phyloP scores from a whole-genome alignment of 2,888 invertebrate species.

The Drosophila neonasuta region DNA sequence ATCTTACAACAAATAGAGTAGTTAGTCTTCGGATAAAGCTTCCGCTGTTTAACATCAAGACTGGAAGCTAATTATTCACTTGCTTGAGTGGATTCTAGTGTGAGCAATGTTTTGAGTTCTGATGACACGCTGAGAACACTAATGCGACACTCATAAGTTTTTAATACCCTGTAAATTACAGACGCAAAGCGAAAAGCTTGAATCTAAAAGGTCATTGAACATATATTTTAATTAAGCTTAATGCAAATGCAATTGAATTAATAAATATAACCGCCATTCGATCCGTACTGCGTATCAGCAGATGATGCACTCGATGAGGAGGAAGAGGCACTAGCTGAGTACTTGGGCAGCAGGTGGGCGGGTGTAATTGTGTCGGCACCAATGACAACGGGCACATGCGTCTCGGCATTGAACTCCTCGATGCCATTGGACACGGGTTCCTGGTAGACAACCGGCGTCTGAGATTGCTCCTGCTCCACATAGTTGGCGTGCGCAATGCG shows the following conservation, averaged over 20 bases:
- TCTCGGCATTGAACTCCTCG: slow-evolving; percentile 61
- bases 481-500: slow-evolving; percentile 38
- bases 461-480: slow-evolving; percentile 15
- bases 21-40: neutral
- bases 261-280: slow-evolving; percentile 80
- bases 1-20: neutral
- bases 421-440: slow-evolving; percentile 64
- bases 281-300: slow-evolving; percentile 75
- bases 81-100: neutral
- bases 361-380: slow-evolving; percentile 53
- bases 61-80: neutral
- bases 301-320: slow-evolving; percentile 27
- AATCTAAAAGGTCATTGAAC: neutral
- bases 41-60: neutral
- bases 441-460: slow-evolving; percentile 51
- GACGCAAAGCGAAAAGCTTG: neutral
- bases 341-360: slow-evolving; percentile 27
- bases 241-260: slow-evolving; percentile 36
- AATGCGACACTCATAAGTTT: slow-evolving; percentile 1
- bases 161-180: slow-evolving; percentile 12
- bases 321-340: slow-evolving; percentile 22
- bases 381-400: slow-evolving; percentile 56
- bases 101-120: slow-evolving; percentile 4
- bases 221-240: slow-evolving; percentile 7
- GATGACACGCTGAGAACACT: slow-evolving; percentile 6